Evolutionary conservation across 2,797 vertebrate genomes (phyloP), one percentile per base, ranked within the genome.

Genomic region (Allochrocebus solatus): DNA sequence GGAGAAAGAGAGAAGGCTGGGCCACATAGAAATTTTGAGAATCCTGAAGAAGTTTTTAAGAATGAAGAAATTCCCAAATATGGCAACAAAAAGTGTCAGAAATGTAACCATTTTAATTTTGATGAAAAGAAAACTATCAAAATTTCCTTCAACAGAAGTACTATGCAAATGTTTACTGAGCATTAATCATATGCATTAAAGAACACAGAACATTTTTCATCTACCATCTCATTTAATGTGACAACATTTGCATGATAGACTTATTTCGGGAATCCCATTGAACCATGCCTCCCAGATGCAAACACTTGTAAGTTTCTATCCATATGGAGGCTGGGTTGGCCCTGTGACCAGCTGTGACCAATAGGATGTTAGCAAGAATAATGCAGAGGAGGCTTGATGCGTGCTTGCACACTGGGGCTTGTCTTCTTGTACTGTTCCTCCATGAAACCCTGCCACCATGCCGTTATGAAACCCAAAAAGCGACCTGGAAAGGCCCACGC

Each of bases 31-130:
- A 91, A 74, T 93, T 85, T 75, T 83, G 36, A 70, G 59, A 70
- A 83, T 90, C 14, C 11, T 80, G 13, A 75, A 82, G 33, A 72
- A 87, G 28, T 26, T 83, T 95, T 92, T 53, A 91, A 76, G 33
- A 93, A 93, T 41, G n/a, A 55, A 89, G 21, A 94, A 87, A 76
- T 92, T 50, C 30, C 30, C 92, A 86, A 91, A 70, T 78, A 61
- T n/a, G 28, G 57, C 36, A 83, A 57, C 0, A 84, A 57, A 94
- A 67, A 67, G 16, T 67, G 17, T n/a, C 64, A 67, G n/a, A 19
- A 82, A 80, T 36, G 61, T 2, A 96, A 36, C 39, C 53, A 48
- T 48, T 82, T 21, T 78, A 4, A 21, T 41, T 46, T 61, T 64
- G 85, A 75, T 6, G 67, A 41, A 75, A 76, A 39, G n/a, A 36